Percentiles rank a stretch among this genome's conserved stretches.
Evolutionary conservation across 2,888 invertebrate species (phyloP).

Genomic region (Campoplex capitator): DNA sequence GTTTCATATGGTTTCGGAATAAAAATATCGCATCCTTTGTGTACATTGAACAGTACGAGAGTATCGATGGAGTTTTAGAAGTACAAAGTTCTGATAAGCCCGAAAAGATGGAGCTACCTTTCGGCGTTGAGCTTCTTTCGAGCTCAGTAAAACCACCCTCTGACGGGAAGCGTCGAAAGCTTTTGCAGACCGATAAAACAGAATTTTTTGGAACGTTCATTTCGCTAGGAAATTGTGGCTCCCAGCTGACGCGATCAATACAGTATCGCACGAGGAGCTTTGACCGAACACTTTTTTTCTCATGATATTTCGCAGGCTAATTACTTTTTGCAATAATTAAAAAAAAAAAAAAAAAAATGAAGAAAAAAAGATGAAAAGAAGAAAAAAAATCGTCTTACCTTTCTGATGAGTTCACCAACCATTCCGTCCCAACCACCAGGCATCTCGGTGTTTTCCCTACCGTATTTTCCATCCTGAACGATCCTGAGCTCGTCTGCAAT

Average conservation of each 20-base stretch:
- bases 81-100: slow-evolving; percentile 32
- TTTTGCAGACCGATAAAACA: slow-evolving; percentile 61
- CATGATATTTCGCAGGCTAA: too few species aligned
- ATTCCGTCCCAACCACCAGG: slow-evolving; percentile 95
- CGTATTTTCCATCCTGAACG: slow-evolving; percentile 94
- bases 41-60: slow-evolving; percentile 12
- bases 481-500: slow-evolving; percentile 92
- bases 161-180: slow-evolving; percentile 44
- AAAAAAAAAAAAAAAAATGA: not conserved
- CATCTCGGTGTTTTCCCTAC: slow-evolving; percentile 90
- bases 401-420: slow-evolving; percentile 94
- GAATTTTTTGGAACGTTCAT: slow-evolving; percentile 26
- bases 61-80: slow-evolving; percentile 47
- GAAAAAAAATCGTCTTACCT: slow-evolving; percentile 87
- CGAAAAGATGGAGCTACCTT: slow-evolving; percentile 50
- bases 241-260: slow-evolving; percentile 60
- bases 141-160: slow-evolving; percentile 32
- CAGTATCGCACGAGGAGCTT: slow-evolving; percentile 10
- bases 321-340: not conserved
- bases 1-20: not conserved
- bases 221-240: not conserved
- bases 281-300: not conserved
- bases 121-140: not conserved
- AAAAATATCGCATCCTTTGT: not conserved
- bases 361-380: not conserved